Evolutionary conservation across 2,797 vertebrate species (phyloP).

Genomic region (Phoxinus dragarum): DNA sequence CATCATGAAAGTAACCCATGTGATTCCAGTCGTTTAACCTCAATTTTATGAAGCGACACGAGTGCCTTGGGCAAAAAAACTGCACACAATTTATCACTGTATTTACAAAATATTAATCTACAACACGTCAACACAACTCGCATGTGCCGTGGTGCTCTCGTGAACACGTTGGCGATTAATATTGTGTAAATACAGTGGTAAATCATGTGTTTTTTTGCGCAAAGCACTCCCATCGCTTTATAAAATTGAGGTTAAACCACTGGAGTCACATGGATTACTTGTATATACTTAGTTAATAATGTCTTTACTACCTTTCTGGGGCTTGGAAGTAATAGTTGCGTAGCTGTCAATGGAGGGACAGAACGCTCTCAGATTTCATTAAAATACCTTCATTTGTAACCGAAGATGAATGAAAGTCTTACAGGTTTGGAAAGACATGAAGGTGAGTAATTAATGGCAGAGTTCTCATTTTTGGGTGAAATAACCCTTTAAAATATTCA

Average conservation of each 20-base stretch:
- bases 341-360: background rate
- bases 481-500: background rate
- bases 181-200: too few species aligned
- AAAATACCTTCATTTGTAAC: background rate
- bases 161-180: too few species aligned
- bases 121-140: too few species aligned
- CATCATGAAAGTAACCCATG: background rate
- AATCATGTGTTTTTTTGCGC: too few species aligned
- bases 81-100: background rate
- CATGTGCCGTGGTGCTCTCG: too few species aligned
- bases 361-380: background rate
- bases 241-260: too few species aligned
- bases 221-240: too few species aligned
- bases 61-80: background rate
- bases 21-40: background rate
- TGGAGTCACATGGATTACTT: too few species aligned
- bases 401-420: background rate
- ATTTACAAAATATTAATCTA: background rate
- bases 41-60: background rate
- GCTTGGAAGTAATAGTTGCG: background rate
- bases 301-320: background rate
- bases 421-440: background rate
- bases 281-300: too few species aligned
- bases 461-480: background rate
- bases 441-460: background rate